Base-by-base conservation (phyloP, 2,797 vertebrate species). In the Diglossa cyanea region DNA sequence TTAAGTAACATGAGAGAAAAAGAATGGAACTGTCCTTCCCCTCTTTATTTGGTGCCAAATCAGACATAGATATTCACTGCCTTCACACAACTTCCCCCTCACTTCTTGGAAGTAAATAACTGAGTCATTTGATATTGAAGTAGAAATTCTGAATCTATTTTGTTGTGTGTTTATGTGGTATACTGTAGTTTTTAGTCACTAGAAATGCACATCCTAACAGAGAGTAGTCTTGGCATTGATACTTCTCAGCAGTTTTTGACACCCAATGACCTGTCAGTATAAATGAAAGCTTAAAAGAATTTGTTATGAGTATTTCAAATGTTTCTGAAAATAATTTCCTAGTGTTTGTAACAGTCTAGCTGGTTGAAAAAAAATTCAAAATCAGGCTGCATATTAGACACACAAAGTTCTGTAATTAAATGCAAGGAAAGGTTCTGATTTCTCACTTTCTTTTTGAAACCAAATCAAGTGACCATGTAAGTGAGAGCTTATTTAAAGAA, bases 181-280 rank as follows among this genome's bases (percentile, higher is more conserved):
- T 9, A 7, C 13, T 50, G 26, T 65, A 30, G 33, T 8, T 85
- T 65, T 63, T 60, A 48, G 4, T 39, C 13, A 13, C 66, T 74
- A 63, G 50, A 80, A 77, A 61, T 58, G 30, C 18, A 17, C 7
- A 35, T 51, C 30, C 23, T 82, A 14, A 53, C 53, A 16, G 26
- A 44, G 12, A 31, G 3, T 48, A 16, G 24, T 71, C 16, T 50
- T 87, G 30, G 7, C 4, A 1, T 50, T 76, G 33, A 4, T 31
- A 26, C 4, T 71, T 80, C 33, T 39, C 13, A 53, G 33, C 39
- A 6, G 19, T 39, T 62, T 79, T 77, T 71, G 30, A 90, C 25
- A 58, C 18, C 30, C 28, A 3, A 25, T 7, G 1, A 39, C 24
- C 21, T 58, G 39, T 70, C 48, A 35, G 1, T 3, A 1, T 26